Evolutionary conservation across 2,113 vertebrate genomes (phyloP).

Genomic region (Misgurnus mizolepis): DNA sequence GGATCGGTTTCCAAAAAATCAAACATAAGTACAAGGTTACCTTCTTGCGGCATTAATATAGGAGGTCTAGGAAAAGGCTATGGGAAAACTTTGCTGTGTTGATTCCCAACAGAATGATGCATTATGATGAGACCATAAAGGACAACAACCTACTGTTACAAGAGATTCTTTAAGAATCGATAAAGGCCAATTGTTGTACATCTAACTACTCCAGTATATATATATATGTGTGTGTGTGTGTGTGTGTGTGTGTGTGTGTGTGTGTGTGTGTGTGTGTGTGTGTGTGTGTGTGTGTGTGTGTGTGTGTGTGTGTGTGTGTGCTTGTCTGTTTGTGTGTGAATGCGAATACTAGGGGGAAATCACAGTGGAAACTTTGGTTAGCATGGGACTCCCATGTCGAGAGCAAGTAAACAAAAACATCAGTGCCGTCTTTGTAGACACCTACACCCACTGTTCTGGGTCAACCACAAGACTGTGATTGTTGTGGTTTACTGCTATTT

Average conservation of each 20-base stretch:
- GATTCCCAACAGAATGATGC: constrained; percentile 23
- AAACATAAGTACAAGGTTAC: too few species aligned
- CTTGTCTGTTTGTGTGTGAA: background rate
- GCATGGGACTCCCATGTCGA: constrained; percentile 26
- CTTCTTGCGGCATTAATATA: too few species aligned
- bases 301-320: constrained; percentile 11
- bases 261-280: background rate
- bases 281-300: background rate
- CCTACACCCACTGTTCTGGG: constrained; percentile 42
- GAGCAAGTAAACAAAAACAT: constrained; percentile 23
- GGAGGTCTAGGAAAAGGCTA: background rate
- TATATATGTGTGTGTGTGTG: constrained; percentile 11
- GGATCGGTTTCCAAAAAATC: background rate
- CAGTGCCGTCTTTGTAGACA: constrained; percentile 27
- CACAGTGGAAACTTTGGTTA: background rate
- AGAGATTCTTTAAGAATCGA: constrained; percentile 6
- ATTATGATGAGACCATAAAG: constrained; percentile 1
- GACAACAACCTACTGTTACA: constrained; percentile 8
- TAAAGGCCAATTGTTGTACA: background rate
- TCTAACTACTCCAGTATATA: background rate
- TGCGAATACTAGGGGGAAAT: constrained; percentile 6
- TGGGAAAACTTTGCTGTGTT: constrained; percentile 9
- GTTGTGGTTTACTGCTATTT: constrained; percentile 41
- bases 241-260: constrained; percentile 5
- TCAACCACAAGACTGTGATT: constrained; percentile 40